Base-by-base conservation (phyloP, 23 tunicate species). In the Styela plicata region DNA sequence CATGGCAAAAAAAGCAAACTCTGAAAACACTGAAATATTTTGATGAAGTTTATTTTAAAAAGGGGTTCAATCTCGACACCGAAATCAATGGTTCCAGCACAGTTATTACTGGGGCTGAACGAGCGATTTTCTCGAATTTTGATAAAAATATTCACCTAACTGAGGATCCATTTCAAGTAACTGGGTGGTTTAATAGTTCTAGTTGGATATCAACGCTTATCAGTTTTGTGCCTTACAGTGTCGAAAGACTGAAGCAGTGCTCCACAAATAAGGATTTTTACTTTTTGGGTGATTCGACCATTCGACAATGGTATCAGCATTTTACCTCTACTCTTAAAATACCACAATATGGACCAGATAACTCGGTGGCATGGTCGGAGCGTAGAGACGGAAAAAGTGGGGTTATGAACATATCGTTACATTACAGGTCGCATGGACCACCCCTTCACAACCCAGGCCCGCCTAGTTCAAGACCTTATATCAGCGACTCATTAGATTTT, bases 371-470 rank as follows among this genome's bases (percentile, higher is more conserved):
- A 13, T 74, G 35, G 31, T 80, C 80, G 85, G 70, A 70, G 22
- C 37, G 28, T 25, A 80, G 36, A n/a, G 70, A 86, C 36, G 37
- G 25, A 3, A 21, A 2, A 2, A 73, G 37, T 53, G 25, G 1
- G 52, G 16, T 19, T n/a, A n/a, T 52, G 57, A 85, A 85, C 79
- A 30, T 80, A 22, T 24, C 86, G 2, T 33, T 90, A 63, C 79
- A 76, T 33, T 90, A 85, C 69, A 34, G 85, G 32, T 88, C 95
- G 2, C 95, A 90, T 63, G 95, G 95, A 1, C 86, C 89, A 22
- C 95, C 95, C 26, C 31, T 90, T 10, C 89, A 90, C 24, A 90
- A 90, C 34, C 89, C 89, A 10, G 95, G 95, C 16, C 36, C 86
- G 0, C 83, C 79, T 25, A 18, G 77, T 27, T 71, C 86, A 0